phyloP scores from a whole-genome alignment of 2,888 invertebrate species.

The Drepana falcataria region DNA sequence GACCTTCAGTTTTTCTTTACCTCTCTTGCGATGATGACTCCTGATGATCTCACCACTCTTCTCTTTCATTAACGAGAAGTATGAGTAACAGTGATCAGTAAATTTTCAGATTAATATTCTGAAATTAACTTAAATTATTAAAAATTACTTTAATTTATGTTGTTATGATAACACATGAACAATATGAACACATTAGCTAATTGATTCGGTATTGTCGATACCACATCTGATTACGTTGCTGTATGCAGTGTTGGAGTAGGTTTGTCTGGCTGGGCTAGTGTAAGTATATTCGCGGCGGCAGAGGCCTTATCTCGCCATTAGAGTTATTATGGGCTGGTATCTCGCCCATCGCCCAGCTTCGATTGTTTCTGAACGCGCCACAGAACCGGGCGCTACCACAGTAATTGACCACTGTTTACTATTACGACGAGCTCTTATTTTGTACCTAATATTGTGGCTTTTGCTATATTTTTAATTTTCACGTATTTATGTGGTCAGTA shows the following conservation, averaged over 20 bases:
- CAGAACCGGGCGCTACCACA: conserved; percentile 63
- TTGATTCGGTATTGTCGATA: conserved; percentile 11
- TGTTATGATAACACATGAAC: too few species aligned
- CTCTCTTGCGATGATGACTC: too few species aligned
- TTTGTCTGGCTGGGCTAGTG: conserved; percentile 41
- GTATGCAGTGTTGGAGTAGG: conserved; percentile 44
- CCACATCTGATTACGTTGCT: conserved; percentile 50
- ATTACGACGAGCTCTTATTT: conserved; percentile 66
- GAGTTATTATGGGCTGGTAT: conserved; percentile 75
- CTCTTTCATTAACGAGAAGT: too few species aligned
- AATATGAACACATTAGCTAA: conserved; percentile 1
- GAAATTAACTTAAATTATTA: too few species aligned
- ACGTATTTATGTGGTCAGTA: conserved; percentile 25
- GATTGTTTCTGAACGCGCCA: conserved; percentile 74
- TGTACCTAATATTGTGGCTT: conserved; percentile 57
- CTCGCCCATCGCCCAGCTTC: conserved; percentile 75
- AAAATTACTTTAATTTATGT: too few species aligned
- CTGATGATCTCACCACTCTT: too few species aligned
- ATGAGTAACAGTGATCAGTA: too few species aligned
- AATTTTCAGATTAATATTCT: too few species aligned
- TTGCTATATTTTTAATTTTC: conserved; percentile 31
- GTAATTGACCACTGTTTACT: conserved; percentile 78
- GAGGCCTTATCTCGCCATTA: conserved; percentile 75
- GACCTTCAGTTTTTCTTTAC: too few species aligned
- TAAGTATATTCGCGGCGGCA: conserved; percentile 51